Evolutionary conservation across 2,113 vertebrate genomes (phyloP).

Genomic region (Trematocara variabile): DNA sequence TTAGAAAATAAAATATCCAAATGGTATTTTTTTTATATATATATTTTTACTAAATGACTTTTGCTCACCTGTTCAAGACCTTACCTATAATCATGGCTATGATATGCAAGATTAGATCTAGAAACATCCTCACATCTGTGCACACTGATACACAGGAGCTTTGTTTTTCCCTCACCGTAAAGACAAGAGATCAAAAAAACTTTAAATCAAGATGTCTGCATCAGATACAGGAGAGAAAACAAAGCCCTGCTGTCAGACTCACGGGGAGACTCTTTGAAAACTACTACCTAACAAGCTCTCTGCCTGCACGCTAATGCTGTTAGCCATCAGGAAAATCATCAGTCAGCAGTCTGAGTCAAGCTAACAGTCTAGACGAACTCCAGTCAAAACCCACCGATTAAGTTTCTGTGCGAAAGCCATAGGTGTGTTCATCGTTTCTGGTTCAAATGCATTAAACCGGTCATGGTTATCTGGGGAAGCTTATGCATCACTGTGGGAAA

Average conservation of each 20-base stretch:
- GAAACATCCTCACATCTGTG: not conserved
- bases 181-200: not conserved
- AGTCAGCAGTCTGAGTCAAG: not conserved
- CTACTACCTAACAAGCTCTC: not conserved
- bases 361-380: not conserved
- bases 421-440: not conserved
- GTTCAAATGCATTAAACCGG: not conserved
- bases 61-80: not conserved
- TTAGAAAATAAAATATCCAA: not conserved
- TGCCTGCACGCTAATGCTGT: conserved; percentile 1
- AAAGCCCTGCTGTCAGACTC: not conserved
- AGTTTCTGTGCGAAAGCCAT: not conserved
- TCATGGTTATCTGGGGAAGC: not conserved
- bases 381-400: not conserved
- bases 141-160: accelerated
- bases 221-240: not conserved
- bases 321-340: not conserved
- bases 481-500: not conserved
- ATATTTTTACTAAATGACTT: not conserved
- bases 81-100: not conserved
- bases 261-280: not conserved
- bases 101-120: not conserved
- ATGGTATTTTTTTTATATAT: accelerated
- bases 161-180: not conserved
- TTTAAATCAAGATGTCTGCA: not conserved